Evolutionary conservation across 2,888 invertebrate genomes (phyloP).

Genomic region (Chrysolina americana): DNA sequence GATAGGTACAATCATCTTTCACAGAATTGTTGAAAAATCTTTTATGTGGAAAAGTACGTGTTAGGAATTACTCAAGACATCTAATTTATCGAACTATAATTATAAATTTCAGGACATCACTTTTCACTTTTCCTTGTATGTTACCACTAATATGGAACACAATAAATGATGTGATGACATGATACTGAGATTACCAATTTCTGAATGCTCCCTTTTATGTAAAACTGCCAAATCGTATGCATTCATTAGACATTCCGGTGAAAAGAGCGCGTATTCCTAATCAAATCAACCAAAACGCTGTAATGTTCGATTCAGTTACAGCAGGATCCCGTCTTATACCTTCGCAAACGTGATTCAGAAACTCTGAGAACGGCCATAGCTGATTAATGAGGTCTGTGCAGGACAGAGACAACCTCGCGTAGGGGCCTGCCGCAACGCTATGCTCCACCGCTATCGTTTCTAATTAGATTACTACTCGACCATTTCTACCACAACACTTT

Average conservation of each 20-base stretch:
- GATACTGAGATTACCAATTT: not conserved
- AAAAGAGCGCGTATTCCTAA: conserved; percentile 12
- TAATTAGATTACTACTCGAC: conserved; percentile 55
- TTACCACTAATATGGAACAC: too few species aligned
- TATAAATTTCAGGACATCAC: too few species aligned
- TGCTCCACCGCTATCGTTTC: conserved; percentile 52
- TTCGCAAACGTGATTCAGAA: conserved; percentile 47
- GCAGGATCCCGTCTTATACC: conserved; percentile 37
- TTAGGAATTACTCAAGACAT: too few species aligned
- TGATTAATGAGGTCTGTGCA: conserved; percentile 57
- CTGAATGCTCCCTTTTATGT: not conserved
- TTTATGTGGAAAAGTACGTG: too few species aligned
- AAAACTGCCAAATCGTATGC: not conserved
- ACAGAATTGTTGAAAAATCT: too few species aligned
- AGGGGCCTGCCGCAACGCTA: conserved; percentile 48
- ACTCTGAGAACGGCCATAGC: conserved; percentile 47
- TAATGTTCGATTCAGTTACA: conserved; percentile 32
- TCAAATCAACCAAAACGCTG: conserved; percentile 9
- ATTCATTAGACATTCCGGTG: conserved; percentile 5
- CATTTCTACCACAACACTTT: conserved; percentile 43
- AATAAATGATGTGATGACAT: not conserved
- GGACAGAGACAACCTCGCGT: conserved; percentile 54
- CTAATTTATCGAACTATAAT: too few species aligned
- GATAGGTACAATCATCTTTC: too few species aligned
- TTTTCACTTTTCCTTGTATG: too few species aligned